Base-by-base conservation (phyloP, 2,797 vertebrate genomes). In the Neosilurus hyrtlii region DNA sequence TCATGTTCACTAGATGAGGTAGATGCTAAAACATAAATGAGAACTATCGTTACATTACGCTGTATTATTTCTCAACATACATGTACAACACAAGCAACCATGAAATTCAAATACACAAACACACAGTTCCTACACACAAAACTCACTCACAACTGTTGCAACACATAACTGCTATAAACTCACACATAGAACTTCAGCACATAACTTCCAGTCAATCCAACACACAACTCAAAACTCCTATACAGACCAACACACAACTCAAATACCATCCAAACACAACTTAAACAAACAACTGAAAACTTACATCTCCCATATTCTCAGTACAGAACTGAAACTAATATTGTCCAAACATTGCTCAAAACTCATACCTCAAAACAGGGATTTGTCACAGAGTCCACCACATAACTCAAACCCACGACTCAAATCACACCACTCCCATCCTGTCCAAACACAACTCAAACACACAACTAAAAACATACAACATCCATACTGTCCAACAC, bases 351-450 rank as follows among this genome's bases (percentile, higher is more conserved):
- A 30, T 30, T 30, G 30, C 15, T 16, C 57, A 59, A 6, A 59
- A 59, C 57, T 59, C 57, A 59, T 5, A 59, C 15, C 20, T 20
- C 15, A 59, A 59, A 59, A 59, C 57, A 18, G 15, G 20, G 11
- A 56, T 56, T 12, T 56, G 54, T 5, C 43, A 43, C 62, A 65
- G 30, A 59, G 0, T 15, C 61, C 35, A 22, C n/a, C 20, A 62
- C 56, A 51, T 63, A 80, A 74, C 80, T 52, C 72, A 76, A 26
- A 62, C n/a, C 12, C 20, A 81, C 35, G 65, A 20, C 62, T 59
- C 54, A 14, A 3, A 61, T 2, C 24, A 74, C 30, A 49, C 59
- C 49, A 72, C 43, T 9, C 37, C 9, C 15, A 57, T 14, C 73
- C 35, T 30, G 37, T n/a, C 24, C 9, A 63, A 0, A 62, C 57